phyloP scores from a whole-genome alignment of 2,797 vertebrate species.

The Eleutherodactylus coqui region DNA sequence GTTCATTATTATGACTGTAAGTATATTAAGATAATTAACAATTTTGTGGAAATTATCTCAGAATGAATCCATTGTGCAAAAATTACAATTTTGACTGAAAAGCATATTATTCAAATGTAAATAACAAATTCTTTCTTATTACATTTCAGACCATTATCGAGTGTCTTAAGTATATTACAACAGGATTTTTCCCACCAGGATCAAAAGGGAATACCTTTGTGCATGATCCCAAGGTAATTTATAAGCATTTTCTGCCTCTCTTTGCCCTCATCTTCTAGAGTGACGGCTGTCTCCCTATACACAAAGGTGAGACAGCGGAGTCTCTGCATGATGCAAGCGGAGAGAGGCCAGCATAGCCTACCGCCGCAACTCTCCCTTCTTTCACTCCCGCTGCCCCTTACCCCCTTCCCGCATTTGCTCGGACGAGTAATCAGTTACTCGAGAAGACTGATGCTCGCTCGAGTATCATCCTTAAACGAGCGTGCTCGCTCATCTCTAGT shows the following conservation, averaged over 20 bases:
- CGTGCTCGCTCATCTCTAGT: no score
- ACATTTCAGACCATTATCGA: constrained; percentile 92
- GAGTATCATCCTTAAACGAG: no score
- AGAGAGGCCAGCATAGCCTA: no score
- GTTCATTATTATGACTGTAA: no score
- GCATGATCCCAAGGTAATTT: constrained; percentile 93
- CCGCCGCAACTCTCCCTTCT: no score
- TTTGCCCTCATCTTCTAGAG: no score
- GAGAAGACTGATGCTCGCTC: no score
- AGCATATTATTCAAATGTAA: background rate
- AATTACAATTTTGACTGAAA: background rate
- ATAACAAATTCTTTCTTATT: constrained; percentile 60
- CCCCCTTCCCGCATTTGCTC: no score
- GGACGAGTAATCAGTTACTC: no score
- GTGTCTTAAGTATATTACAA: constrained; percentile 92
- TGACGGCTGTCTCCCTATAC: background rate
- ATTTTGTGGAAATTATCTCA: background rate
- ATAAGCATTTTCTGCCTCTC: background rate
- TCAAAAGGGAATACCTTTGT: constrained; percentile 96
- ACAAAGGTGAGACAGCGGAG: background rate
- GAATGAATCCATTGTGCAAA: background rate
- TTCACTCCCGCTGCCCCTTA: no score
- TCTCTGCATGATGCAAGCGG: no score
- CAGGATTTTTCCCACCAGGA: constrained; percentile 95
- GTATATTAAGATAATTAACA: no score